phyloP scores from a whole-genome alignment of 1,140 invertebrate genomes.

The Whitmania pigra region DNA sequence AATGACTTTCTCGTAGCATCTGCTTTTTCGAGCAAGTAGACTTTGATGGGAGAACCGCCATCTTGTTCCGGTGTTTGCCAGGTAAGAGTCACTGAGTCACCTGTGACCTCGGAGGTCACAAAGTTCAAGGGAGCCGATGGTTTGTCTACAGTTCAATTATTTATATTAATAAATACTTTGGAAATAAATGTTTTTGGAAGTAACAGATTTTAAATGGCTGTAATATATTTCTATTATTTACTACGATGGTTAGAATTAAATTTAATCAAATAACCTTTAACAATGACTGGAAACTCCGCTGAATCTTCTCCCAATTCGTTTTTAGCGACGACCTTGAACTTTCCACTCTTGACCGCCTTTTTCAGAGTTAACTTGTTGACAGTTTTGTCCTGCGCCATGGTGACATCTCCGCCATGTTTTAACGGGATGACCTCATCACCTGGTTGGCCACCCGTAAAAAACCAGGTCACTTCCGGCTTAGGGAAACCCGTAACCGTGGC shows the following conservation, averaged over 20 bases:
- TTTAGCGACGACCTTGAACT: constrained; percentile 61
- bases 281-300: constrained; percentile 27
- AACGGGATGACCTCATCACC: constrained; percentile 2
- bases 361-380: constrained; percentile 49
- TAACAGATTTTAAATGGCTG: no score
- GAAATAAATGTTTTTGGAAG: no score
- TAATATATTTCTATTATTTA: no score
- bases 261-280: constrained; percentile 48
- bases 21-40: constrained; percentile 39
- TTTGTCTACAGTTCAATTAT: constrained; percentile 39
- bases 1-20: constrained; percentile 31
- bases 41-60: constrained; percentile 39
- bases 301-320: constrained; percentile 70
- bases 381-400: not conserved
- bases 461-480: constrained; percentile 69
- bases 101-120: constrained; percentile 42
- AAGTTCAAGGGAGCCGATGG: constrained; percentile 44
- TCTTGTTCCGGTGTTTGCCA: constrained; percentile 38
- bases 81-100: constrained; percentile 67
- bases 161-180: no score
- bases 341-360: constrained; percentile 64
- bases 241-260: not conserved
- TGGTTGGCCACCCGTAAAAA: constrained; percentile 42
- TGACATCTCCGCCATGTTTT: not conserved
- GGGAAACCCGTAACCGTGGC: constrained; percentile 71